These are phyloP conservation scores for Monomorium pharaonis DNA, from an alignment of 1,140 invertebrate genomes.

Conservation along the genomic window DNA sequence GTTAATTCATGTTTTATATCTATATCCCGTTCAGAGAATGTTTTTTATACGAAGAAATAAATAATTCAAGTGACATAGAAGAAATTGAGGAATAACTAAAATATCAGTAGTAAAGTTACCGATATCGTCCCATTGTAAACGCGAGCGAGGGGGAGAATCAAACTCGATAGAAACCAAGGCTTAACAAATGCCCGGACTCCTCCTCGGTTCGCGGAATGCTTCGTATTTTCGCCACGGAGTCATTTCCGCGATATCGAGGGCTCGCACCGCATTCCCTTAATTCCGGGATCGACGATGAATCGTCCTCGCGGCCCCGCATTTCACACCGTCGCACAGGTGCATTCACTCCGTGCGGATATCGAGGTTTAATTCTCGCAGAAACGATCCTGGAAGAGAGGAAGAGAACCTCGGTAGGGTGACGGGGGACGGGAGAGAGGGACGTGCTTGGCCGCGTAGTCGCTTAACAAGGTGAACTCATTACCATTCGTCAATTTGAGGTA, in stretches of 20 bases:
- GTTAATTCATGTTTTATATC: not conserved
- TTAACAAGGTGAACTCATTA: constrained; percentile 85
- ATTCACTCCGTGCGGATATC: constrained; percentile 53
- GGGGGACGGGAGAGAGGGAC: constrained; percentile 39
- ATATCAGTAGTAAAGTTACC: not conserved
- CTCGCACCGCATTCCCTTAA: constrained; percentile 53
- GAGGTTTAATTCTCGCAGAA: constrained; percentile 69
- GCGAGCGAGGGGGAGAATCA: not conserved
- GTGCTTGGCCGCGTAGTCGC: constrained; percentile 76
- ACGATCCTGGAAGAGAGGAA: constrained; percentile 46
- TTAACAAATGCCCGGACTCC: constrained; percentile 43
- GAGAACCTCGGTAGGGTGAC: not conserved
- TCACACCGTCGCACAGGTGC: constrained; percentile 60
- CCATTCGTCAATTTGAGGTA: constrained; percentile 86
- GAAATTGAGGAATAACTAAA: not conserved
- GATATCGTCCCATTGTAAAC: not conserved
- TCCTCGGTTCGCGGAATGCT: constrained; percentile 22
- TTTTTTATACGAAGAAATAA: not conserved
- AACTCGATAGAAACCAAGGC: not conserved
- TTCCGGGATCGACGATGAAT: constrained; percentile 70
- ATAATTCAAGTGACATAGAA: not conserved
- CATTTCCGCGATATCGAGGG: constrained; percentile 45
- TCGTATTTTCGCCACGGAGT: constrained; percentile 37
- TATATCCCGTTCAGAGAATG: not conserved
- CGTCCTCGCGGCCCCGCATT: constrained; percentile 57